These are phyloP conservation scores for Intellagama lesueurii DNA, from an alignment of 2,797 vertebrate genomes.

Conservation along the genomic window DNA sequence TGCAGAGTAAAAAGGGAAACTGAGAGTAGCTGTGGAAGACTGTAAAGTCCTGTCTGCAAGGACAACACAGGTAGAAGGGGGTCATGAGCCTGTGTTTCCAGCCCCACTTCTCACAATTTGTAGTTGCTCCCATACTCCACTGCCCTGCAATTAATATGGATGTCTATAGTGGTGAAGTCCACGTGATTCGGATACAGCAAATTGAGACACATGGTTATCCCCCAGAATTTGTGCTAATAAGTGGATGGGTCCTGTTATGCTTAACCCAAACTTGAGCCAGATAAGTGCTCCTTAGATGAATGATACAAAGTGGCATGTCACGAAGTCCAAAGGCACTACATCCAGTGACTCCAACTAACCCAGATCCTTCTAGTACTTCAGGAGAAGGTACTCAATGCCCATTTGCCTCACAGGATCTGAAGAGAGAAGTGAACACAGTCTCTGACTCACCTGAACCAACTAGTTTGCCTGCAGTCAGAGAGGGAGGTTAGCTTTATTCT, in stretches of 20 bases:
- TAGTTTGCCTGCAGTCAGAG: neutral
- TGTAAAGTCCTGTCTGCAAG: neutral
- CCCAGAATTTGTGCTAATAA: too few relatives aligned
- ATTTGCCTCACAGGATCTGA: neutral
- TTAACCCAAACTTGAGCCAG: neutral
- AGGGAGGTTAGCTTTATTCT: neutral
- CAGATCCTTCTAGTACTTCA: neutral
- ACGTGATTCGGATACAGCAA: too few relatives aligned
- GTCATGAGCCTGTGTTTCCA: neutral
- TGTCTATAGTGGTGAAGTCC: neutral
- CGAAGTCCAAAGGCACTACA: neutral
- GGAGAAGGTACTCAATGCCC: neutral
- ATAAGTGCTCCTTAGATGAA: neutral
- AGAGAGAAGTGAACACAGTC: neutral
- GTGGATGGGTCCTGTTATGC: neutral
- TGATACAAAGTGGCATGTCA: neutral
- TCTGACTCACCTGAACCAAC: neutral
- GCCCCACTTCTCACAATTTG: neutral
- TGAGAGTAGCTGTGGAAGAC: neutral
- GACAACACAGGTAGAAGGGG: neutral
- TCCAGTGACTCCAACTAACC: neutral
- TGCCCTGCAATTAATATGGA: neutral
- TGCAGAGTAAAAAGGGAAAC: neutral
- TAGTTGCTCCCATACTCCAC: neutral
- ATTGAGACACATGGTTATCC: too few relatives aligned